Conservation (phyloP, 2,888 invertebrate genomes). For the Erynnis tages region DNA sequence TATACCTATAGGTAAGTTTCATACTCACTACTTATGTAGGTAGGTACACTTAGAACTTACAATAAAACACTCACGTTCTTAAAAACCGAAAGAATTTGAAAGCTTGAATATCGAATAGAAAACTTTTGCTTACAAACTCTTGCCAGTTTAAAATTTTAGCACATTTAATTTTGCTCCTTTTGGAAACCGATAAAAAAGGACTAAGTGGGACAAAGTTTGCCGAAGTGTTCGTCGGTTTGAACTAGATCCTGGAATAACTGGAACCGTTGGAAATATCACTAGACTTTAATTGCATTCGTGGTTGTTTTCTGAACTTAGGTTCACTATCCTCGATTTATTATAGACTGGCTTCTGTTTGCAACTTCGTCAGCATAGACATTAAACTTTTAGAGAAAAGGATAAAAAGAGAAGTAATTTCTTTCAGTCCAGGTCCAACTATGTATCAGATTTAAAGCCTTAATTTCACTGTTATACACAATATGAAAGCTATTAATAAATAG, state of each 20-base stretch:
- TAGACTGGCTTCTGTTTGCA: no score
- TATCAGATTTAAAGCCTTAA: no score
- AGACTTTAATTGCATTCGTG: slow-evolving; percentile 13
- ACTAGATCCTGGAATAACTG: slow-evolving; percentile 20
- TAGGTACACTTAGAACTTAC: no score
- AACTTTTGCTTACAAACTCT: slow-evolving; percentile 23
- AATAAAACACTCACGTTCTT: not conserved
- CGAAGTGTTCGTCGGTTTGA: slow-evolving; percentile 18
- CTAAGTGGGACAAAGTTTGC: slow-evolving; percentile 25
- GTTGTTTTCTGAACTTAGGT: slow-evolving; percentile 3
- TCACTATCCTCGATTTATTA: not conserved
- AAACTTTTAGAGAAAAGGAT: no score
- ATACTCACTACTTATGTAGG: no score
- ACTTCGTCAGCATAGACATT: no score
- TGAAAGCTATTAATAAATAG: no score
- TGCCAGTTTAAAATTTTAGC: slow-evolving; percentile 25
- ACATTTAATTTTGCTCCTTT: slow-evolving; percentile 24
- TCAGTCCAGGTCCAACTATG: no score
- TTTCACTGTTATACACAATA: no score
- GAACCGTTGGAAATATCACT: slow-evolving; percentile 1
- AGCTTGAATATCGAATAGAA: slow-evolving; percentile 19
- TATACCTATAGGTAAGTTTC: no score
- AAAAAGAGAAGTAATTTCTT: no score
- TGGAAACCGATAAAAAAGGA: slow-evolving; percentile 20
- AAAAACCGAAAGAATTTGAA: slow-evolving; percentile 11